Base-by-base conservation (phyloP, 2,888 invertebrate species). In the Drosophila quasianomalipes region DNA sequence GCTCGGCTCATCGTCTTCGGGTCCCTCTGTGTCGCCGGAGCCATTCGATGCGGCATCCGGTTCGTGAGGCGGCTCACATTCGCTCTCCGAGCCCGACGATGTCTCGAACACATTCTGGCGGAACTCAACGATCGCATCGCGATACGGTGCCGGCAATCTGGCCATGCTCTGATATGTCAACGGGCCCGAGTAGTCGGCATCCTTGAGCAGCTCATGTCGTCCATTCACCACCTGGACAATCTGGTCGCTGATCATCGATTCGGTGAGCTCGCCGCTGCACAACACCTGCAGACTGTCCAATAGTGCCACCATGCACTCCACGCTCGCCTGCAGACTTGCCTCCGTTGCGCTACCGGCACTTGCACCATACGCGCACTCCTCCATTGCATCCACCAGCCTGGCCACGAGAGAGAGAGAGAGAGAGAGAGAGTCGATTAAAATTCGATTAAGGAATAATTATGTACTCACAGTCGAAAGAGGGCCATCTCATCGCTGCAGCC, bases 321-420 rank as follows among this genome's bases (percentile, higher is more conserved):
- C 96, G 78, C 97, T 97, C 0, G 97, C 96, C 58, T 96, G 95
- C n/a, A 97, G 94, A 7, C 97, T 96, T 72, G 96, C 95, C 22
- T 97, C 95, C 78, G 97, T 96, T 76, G 96, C 95, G 83, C 97
- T 96, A 59, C 95, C 96, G 76, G 96, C 96, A 22, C 90, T 91
- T 2, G 91, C 91, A 0, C 93, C 92, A 80, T 96, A 96, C n/a
- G 97, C 97, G 71, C 97, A 97, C 93, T 98, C 98, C 93, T 98
- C 97, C 92, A 98, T 96, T 0, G 98, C 97, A 91, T 98, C 98
- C 95, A 98, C 97, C 83, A 98, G 96, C 87, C 98, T 97, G 86
- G 9, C 14, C 12, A 37, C 4, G 28, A 28, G 10, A 28, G 28
- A 22, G 22, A 22, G 22, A 22, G 22, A 16, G 12, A 6, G n/a